These are phyloP conservation scores for Periphyllus acericola DNA, from an alignment of 2,888 invertebrate species.

Conservation along the genomic window DNA sequence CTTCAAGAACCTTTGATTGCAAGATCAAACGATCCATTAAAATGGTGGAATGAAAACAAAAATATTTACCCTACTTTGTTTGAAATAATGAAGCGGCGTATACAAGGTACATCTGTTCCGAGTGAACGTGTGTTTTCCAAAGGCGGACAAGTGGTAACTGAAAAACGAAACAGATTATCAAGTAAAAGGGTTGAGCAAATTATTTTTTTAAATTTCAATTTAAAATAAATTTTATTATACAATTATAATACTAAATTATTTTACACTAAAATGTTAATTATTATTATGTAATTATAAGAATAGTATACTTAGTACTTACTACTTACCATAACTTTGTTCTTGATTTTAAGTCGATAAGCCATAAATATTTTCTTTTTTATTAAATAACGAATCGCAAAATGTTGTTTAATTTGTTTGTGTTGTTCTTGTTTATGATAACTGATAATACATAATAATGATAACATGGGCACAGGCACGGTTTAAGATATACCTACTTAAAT, in stretches of 20 bases:
- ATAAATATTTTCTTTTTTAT: too few relatives aligned
- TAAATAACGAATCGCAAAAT: too few relatives aligned
- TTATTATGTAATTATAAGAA: background rate
- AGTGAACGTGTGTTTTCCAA: constrained; percentile 14
- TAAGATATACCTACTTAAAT: too few relatives aligned
- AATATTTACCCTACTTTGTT: constrained; percentile 63
- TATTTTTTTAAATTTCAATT: constrained; percentile 37
- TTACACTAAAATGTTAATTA: background rate
- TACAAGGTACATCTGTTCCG: constrained; percentile 65
- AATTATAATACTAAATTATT: background rate
- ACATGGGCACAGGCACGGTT: background rate
- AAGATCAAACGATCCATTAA: constrained; percentile 61
- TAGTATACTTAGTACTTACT: background rate
- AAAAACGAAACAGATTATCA: constrained; percentile 3
- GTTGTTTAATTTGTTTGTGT: too few relatives aligned
- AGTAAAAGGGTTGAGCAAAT: constrained; percentile 27
- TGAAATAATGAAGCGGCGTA: constrained; percentile 63
- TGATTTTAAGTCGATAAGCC: too few relatives aligned
- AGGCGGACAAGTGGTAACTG: constrained; percentile 12
- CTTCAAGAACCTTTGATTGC: constrained; percentile 59
- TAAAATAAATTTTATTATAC: constrained; percentile 2
- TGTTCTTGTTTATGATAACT: too few relatives aligned
- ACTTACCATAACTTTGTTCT: too few relatives aligned
- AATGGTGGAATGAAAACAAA: constrained; percentile 64
- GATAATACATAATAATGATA: background rate